These are phyloP conservation scores for Nesoenas mayeri DNA, from an alignment of 2,113 vertebrate species.

Conservation along the genomic window DNA sequence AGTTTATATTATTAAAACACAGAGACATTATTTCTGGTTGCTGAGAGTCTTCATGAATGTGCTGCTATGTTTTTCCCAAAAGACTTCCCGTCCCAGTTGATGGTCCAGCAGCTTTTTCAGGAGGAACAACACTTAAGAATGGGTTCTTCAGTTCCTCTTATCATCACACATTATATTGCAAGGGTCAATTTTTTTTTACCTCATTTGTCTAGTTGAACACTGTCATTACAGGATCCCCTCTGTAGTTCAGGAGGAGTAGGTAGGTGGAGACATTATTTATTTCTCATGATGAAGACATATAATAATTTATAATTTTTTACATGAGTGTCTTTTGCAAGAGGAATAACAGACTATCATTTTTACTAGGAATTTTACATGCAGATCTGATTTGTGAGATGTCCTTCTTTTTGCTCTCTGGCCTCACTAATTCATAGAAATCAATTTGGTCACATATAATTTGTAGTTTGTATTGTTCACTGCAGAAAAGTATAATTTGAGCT, in stretches of 20 bases:
- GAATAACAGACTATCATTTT: background rate
- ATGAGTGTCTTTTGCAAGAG: background rate
- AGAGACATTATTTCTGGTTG: background rate
- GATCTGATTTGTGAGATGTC: background rate
- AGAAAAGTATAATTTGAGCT: background rate
- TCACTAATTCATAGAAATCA: background rate
- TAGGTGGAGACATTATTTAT: background rate
- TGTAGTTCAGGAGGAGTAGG: background rate
- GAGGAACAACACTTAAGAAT: background rate
- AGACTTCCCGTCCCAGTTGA: background rate
- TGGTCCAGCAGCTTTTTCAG: background rate
- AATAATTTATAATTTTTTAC: background rate
- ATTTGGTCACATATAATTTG: background rate
- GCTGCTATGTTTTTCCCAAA: background rate
- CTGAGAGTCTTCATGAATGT: background rate
- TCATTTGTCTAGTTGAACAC: background rate
- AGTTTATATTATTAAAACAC: background rate
- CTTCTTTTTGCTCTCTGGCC: background rate
- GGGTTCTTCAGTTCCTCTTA: background rate
- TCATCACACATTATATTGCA: background rate
- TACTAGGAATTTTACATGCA: background rate
- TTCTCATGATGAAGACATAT: background rate
- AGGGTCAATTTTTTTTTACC: background rate
- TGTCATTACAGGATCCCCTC: background rate
- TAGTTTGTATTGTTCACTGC: background rate